Evolutionary conservation across 2,888 invertebrate species (phyloP).

Genomic region (Agrochola macilenta): DNA sequence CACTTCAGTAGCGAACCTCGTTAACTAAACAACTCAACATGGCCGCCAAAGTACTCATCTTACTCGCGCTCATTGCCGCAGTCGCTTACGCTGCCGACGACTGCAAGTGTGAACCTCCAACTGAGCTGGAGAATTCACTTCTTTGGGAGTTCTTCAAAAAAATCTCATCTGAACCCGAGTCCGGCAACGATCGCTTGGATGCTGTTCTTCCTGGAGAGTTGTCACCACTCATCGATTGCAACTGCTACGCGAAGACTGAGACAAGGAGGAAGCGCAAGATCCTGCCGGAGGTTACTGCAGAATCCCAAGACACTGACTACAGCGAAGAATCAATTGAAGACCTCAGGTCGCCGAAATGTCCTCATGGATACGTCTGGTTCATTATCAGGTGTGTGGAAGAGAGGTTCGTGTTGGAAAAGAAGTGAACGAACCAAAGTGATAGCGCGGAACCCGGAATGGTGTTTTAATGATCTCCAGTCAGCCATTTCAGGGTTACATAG

Average conservation of each 20-base stretch:
- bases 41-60: conserved; percentile 62
- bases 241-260: conserved; percentile 64
- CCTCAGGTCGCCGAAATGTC: conserved; percentile 30
- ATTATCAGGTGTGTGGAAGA: conserved; percentile 39
- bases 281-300: conserved; percentile 32
- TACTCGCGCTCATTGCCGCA: conserved; percentile 48
- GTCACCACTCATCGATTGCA: conserved; percentile 64
- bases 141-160: conserved; percentile 62
- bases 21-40: conserved; percentile 59
- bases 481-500: conserved; percentile 8
- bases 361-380: conserved; percentile 38
- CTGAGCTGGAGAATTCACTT: conserved; percentile 23
- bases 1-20: conserved; percentile 58
- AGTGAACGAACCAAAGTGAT: conserved; percentile 34
- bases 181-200: conserved; percentile 33
- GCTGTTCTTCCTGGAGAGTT: conserved; percentile 67
- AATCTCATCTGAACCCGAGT: conserved; percentile 37
- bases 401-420: conserved; percentile 14
- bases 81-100: conserved; percentile 38
- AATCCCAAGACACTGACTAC: neutral
- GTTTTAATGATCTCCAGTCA: conserved; percentile 17
- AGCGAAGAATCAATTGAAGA: neutral
- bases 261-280: conserved; percentile 67
- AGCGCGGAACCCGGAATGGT: neutral
- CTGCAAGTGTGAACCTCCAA: conserved; percentile 53